Percentiles rank a stretch among this genome's conserved stretches.
These are phyloP conservation scores for Lasioglossum zephyrum DNA, from an alignment of 2,888 invertebrate genomes.

Conservation along the genomic window DNA sequence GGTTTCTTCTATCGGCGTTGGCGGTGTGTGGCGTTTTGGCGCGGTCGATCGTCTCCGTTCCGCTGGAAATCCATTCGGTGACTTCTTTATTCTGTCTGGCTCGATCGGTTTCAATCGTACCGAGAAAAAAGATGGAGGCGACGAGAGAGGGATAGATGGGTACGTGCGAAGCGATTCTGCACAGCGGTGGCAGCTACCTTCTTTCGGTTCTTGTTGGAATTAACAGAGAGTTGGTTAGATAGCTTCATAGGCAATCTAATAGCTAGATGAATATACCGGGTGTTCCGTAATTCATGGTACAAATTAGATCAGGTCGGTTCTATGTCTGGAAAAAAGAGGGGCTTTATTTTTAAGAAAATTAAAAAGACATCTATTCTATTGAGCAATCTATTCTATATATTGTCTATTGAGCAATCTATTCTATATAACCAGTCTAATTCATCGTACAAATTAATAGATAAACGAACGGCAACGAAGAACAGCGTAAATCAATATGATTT, in stretches of 20 bases:
- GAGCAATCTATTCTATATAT: too few relatives aligned
- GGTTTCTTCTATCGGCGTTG: constrained; percentile 18
- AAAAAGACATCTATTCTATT: too few relatives aligned
- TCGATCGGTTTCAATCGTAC: not conserved
- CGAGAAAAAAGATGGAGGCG: not conserved
- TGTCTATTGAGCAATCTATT: too few relatives aligned
- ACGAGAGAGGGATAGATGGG: not conserved
- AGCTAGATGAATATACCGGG: not conserved
- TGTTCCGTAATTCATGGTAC: too few relatives aligned
- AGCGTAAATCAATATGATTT: not conserved
- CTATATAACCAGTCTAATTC: too few relatives aligned
- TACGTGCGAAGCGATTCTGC: not conserved
- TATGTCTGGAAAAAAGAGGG: too few relatives aligned
- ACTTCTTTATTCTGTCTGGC: constrained; percentile 4
- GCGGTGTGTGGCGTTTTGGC: constrained; percentile 19
- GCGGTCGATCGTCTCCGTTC: constrained; percentile 5
- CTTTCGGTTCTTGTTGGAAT: not conserved
- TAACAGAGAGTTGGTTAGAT: not conserved
- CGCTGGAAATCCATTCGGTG: not conserved
- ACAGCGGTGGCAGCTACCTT: not conserved
- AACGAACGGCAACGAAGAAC: not conserved
- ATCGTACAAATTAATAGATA: not conserved
- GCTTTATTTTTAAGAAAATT: too few relatives aligned
- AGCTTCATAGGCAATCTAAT: not conserved
- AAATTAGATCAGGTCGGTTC: too few relatives aligned